Conservation (phyloP, 2,113 vertebrate genomes). For the Alethe castanea region DNA sequence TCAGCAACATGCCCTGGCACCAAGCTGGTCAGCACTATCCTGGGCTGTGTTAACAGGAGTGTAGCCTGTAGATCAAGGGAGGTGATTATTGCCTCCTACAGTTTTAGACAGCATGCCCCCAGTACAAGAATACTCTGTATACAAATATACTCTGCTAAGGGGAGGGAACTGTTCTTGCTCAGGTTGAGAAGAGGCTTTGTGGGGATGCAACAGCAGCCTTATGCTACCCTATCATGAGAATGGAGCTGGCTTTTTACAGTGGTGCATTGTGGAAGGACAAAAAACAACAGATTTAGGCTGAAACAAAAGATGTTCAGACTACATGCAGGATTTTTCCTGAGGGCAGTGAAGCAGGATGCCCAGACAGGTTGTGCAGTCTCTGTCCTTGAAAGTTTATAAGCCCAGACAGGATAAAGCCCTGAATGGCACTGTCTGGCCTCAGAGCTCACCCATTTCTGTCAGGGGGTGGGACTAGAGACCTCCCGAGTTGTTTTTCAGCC, state of each 20-base stretch:
- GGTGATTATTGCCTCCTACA: not conserved
- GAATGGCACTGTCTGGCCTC: not conserved
- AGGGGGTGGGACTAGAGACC: not conserved
- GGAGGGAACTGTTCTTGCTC: not conserved
- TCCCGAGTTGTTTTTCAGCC: not conserved
- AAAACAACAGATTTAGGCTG: not conserved
- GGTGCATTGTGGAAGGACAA: not conserved
- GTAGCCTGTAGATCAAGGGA: not conserved
- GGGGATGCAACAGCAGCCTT: not conserved
- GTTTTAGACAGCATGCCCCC: not conserved
- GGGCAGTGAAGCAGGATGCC: not conserved
- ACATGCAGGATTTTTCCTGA: not conserved
- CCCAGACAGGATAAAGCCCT: not conserved
- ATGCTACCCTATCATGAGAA: rapidly evolving
- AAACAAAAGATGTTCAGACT: not conserved
- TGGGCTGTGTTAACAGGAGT: not conserved
- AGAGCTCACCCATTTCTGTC: not conserved
- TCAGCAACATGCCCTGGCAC: not conserved
- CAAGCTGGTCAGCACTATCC: not conserved
- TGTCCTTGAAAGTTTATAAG: not conserved
- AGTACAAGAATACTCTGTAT: not conserved
- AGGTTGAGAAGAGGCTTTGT: not conserved
- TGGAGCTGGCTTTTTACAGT: not conserved
- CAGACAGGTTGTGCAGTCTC: not conserved
- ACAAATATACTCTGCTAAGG: not conserved